These are phyloP conservation scores for Achlya flavicornis DNA, from an alignment of 2,888 invertebrate species.

Conservation along the genomic window DNA sequence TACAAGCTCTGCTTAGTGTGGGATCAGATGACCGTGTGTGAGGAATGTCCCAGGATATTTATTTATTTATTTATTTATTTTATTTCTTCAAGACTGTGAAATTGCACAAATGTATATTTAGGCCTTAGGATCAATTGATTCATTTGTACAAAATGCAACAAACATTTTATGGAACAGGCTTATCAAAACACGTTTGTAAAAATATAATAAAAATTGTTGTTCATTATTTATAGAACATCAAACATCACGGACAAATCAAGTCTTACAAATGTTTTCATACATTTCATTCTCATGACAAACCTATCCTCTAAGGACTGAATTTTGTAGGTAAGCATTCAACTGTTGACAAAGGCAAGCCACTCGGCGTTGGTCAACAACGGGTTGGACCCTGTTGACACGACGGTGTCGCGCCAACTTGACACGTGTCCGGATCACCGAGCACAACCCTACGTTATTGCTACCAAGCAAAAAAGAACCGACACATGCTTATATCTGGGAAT, in stretches of 20 bases:
- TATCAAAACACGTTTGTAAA: too few relatives aligned
- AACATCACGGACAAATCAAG: background rate
- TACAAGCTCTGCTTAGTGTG: too few relatives aligned
- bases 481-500: background rate
- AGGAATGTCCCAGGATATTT: too few relatives aligned
- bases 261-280: background rate
- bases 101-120: too few relatives aligned
- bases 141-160: too few relatives aligned
- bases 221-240: background rate
- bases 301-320: background rate
- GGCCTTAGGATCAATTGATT: too few relatives aligned
- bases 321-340: constrained; percentile 7
- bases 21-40: too few relatives aligned
- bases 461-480: background rate
- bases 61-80: too few relatives aligned
- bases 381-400: constrained; percentile 12
- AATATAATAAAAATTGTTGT: too few relatives aligned
- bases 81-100: too few relatives aligned
- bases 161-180: too few relatives aligned
- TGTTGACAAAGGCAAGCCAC: constrained; percentile 14
- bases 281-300: background rate
- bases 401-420: constrained; percentile 11
- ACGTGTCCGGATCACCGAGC: constrained; percentile 3
- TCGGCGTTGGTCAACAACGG: constrained; percentile 12
- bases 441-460: constrained; percentile 7